Evolutionary conservation across 2,113 vertebrate species (phyloP).

Genomic region (Grallaria varia): DNA sequence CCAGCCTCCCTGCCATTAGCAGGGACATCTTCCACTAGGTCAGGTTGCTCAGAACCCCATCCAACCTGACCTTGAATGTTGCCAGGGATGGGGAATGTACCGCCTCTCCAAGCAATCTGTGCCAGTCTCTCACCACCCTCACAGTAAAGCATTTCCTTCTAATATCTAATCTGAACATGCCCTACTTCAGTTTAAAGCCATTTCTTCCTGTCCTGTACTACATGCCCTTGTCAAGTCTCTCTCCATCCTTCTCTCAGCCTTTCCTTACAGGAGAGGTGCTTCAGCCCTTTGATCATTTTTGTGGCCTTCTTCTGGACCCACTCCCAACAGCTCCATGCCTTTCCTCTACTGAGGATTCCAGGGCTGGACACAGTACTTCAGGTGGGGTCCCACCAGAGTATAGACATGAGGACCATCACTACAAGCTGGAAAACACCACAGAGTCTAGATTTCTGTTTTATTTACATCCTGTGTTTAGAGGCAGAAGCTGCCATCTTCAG

Average conservation of each 20-base stretch:
- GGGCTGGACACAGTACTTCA: accelerated
- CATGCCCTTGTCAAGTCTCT: neutral
- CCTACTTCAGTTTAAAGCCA: neutral
- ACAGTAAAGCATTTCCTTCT: neutral
- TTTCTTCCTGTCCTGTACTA: neutral
- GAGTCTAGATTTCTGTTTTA: neutral
- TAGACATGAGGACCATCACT: neutral
- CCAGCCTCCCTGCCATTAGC: neutral
- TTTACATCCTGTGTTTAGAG: neutral
- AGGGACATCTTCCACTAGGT: neutral
- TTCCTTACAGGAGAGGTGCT: neutral
- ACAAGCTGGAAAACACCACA: neutral
- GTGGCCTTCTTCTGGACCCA: accelerated
- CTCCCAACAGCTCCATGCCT: neutral
- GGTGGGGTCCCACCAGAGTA: neutral
- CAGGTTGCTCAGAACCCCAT: neutral
- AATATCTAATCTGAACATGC: neutral
- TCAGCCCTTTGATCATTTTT: neutral
- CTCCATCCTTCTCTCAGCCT: neutral
- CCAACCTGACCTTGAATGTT: neutral
- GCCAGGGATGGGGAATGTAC: neutral
- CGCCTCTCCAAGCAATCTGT: neutral
- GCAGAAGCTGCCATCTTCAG: neutral
- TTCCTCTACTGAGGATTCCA: neutral
- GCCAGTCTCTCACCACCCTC: neutral